Evolutionary conservation across 2,888 invertebrate species (phyloP).

Genomic region (Hermaeophaga mercurialis): DNA sequence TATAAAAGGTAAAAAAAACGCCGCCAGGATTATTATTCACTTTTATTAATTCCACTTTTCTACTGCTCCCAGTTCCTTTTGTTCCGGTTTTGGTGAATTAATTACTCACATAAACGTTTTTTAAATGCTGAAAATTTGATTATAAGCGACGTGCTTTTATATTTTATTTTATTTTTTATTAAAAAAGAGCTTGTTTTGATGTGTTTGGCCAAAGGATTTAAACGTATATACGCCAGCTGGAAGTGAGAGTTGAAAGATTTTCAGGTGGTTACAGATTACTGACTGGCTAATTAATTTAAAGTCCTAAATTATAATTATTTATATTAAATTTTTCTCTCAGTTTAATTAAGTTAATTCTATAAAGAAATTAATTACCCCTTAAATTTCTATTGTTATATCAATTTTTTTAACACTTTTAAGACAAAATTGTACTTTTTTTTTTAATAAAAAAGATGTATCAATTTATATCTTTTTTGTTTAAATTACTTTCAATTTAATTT

Average conservation of each 20-base stretch:
- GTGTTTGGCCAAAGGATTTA: background rate
- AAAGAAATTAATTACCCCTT: no score
- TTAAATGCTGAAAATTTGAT: background rate
- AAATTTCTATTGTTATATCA: no score
- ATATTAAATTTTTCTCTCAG: no score
- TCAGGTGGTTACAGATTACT: no score
- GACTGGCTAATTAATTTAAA: no score
- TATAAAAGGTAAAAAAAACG: background rate
- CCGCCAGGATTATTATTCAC: background rate
- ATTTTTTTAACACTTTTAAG: no score
- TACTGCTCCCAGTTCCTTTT: background rate
- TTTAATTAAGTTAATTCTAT: no score
- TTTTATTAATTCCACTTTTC: conserved; percentile 7
- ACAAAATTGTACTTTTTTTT: no score
- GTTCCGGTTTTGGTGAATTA: background rate
- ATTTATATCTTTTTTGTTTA: no score
- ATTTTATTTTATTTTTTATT: conserved; percentile 5
- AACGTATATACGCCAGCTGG: background rate
- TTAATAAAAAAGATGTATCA: no score
- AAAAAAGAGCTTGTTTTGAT: background rate
- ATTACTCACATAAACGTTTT: conserved; percentile 9
- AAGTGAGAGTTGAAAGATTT: background rate
- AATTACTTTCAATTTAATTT: no score
- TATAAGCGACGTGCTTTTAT: background rate
- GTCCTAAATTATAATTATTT: no score